Base-by-base conservation (phyloP, 1,140 invertebrate species). In the Trichoplusia ni region DNA sequence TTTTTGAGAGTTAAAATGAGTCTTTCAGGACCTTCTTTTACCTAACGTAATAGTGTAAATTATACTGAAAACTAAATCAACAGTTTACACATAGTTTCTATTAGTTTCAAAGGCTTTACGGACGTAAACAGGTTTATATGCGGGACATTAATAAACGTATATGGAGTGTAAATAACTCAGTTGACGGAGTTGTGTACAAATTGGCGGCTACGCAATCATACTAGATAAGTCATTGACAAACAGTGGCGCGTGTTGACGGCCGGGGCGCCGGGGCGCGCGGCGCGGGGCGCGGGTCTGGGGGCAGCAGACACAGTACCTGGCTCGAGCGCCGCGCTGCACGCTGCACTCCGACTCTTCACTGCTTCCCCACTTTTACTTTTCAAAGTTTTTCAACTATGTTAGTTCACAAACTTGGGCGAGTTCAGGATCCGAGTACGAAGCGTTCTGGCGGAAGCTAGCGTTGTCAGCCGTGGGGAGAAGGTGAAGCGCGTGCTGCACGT, bases 401-500 rank as follows among this genome's bases (percentile, higher is more conserved):
- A 75, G 77, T 77, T 77, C 78, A 86, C 82, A 75, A 81, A 73
- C 73, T 78, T 65, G 73, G 67, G 61, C 71, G 67, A 71, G 69
- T 64, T 54, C 51, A 78, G 74, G 73, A 62, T 65, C 73, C 65
- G 70, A 25, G 59, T 65, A 64, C 56, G 77, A 71, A 75, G 77
- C 77, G 67, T 59, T 68, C 69, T 79, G 79, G 82, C 75, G 73
- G 74, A 86, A 84, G 82, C 72, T 65, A 67, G 70, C 83, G 74
- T 79, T 46, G 67, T 53, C 69, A 69, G 67, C 63, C 62, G 56
- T 69, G 78, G 72, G 67, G 68, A 63, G 58, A 58, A 44, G 71
- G 59, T 76, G 79, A 89, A 90, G 87, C 87, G 82, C 84, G 86
- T 83, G 82, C 70, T 79, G 79, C 70, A 79, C 79, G 69, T 75